These are phyloP conservation scores for Linurgus olivaceus DNA, from an alignment of 2,797 vertebrate species.

Conservation along the genomic window DNA sequence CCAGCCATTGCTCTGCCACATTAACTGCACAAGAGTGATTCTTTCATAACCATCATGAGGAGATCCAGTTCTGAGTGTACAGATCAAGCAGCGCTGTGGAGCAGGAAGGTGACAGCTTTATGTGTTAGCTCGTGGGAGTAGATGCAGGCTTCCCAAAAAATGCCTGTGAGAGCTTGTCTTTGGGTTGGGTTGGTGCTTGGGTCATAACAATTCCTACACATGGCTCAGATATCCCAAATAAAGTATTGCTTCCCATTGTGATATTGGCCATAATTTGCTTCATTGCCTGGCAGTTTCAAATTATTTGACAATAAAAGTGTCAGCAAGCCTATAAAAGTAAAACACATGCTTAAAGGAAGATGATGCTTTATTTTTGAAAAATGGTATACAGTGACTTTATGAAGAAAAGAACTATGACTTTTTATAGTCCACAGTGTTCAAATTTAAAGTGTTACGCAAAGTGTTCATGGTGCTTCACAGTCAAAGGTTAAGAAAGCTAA, in stretches of 20 bases:
- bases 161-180: constrained; percentile 45
- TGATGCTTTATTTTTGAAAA: constrained; percentile 14
- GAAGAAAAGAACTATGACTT: not conserved
- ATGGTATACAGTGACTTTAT: not conserved
- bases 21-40: not conserved
- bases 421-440: not conserved
- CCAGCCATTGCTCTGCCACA: rapidly evolving
- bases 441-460: not conserved
- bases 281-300: constrained; percentile 59
- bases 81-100: not conserved
- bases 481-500: constrained; percentile 31
- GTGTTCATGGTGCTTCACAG: not conserved
- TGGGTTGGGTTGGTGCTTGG: constrained; percentile 29
- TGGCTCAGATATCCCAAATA: constrained; percentile 41
- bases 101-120: constrained; percentile 15
- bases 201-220: not conserved
- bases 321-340: constrained; percentile 56
- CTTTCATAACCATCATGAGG: not conserved
- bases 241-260: constrained; percentile 55
- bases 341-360: constrained; percentile 46
- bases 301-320: constrained; percentile 64
- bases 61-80: not conserved
- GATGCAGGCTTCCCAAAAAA: not conserved
- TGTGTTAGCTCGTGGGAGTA: not conserved
- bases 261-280: constrained; percentile 54